These are phyloP conservation scores for Trididemnum miniatum DNA, from an alignment of 23 tunicate genomes.

Conservation along the genomic window DNA sequence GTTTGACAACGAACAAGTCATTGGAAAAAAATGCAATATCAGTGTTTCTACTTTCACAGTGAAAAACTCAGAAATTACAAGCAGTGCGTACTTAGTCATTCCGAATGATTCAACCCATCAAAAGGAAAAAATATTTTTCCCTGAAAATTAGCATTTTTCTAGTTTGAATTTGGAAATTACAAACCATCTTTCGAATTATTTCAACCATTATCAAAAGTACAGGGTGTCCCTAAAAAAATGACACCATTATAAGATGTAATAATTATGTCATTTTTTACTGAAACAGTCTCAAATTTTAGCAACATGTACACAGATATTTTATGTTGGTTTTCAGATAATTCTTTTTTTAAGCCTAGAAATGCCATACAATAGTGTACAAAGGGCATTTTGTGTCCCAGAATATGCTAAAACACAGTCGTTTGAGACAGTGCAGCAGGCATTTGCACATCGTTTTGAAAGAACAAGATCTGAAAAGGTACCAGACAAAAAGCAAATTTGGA, in stretches of 20 bases:
- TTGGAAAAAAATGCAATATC: neutral
- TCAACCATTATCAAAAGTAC: too few species aligned
- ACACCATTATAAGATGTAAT: neutral
- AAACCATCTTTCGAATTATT: too few species aligned
- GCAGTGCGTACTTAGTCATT: neutral
- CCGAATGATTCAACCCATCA: neutral
- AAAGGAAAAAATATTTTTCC: neutral
- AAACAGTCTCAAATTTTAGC: conserved; percentile 3
- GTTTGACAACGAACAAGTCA: neutral
- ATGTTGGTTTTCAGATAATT: conserved; percentile 3
- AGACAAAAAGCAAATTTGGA: conserved; percentile 15
- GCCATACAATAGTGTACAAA: conserved; percentile 23
- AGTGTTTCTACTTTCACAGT: neutral
- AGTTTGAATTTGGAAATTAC: too few species aligned
- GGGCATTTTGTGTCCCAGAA: conserved; percentile 16
- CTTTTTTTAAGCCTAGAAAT: conserved; percentile 4
- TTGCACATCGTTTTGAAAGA: conserved; percentile 3
- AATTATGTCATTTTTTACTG: neutral
- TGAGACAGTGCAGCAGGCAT: conserved; percentile 20
- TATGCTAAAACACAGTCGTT: conserved; percentile 15
- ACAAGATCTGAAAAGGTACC: conserved; percentile 7
- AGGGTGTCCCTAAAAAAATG: neutral
- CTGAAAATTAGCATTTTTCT: neutral
- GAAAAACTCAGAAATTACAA: neutral
- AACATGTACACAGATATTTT: neutral